Conservation (phyloP, 2,113 vertebrate species). For the Drymodes brunneopygia region DNA sequence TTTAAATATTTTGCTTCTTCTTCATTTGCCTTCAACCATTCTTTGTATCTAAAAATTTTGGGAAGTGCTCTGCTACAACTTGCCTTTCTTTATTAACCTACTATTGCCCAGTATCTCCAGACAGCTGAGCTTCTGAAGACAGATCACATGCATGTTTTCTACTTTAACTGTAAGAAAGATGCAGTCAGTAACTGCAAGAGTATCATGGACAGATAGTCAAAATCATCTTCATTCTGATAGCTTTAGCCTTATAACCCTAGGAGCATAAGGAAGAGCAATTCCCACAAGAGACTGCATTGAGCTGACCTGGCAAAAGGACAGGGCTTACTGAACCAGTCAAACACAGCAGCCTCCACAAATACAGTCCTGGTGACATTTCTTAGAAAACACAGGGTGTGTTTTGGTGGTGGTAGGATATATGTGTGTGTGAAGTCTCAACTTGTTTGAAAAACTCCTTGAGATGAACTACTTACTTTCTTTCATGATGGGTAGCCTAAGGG, state of each 20-base stretch:
- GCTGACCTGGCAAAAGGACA: neutral
- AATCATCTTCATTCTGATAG: neutral
- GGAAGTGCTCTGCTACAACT: neutral
- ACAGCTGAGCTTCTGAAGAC: neutral
- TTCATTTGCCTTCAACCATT: neutral
- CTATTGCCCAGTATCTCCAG: neutral
- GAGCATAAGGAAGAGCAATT: neutral
- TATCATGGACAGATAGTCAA: neutral
- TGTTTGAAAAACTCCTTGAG: neutral
- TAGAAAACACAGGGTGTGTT: neutral
- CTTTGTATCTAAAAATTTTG: neutral
- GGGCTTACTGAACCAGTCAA: neutral
- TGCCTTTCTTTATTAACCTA: neutral
- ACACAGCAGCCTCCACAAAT: neutral
- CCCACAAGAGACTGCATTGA: neutral
- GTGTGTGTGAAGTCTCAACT: neutral
- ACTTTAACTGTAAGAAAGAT: neutral
- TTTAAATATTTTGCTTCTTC: neutral
- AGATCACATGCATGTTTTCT: neutral
- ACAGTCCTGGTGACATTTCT: neutral
- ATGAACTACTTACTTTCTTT: neutral
- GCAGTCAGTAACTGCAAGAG: neutral
- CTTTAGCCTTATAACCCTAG: neutral
- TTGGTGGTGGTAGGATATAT: neutral
- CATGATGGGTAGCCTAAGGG: neutral